Evolutionary conservation across 2,888 invertebrate species (phyloP).

Genomic region (Drosophila kanekoi): DNA sequence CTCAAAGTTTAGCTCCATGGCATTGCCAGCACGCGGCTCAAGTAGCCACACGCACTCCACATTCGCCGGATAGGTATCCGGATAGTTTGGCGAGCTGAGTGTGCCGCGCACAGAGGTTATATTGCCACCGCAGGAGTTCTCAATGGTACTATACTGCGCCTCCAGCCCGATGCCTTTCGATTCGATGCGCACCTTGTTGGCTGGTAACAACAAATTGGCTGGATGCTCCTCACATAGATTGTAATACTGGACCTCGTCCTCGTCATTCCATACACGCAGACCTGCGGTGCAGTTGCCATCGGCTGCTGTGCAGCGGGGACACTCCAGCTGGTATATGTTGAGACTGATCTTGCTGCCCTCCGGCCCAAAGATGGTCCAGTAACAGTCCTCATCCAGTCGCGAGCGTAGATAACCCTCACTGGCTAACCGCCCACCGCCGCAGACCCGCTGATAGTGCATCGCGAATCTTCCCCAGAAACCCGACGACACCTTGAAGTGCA

Average conservation of each 20-base stretch:
- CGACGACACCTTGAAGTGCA: conserved; percentile 88
- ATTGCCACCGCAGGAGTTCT: conserved; percentile 89
- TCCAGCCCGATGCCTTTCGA: conserved; percentile 61
- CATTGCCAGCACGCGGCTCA: conserved; percentile 89
- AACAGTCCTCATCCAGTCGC: conserved; percentile 53
- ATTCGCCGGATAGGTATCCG: conserved; percentile 88
- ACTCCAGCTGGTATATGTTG: conserved; percentile 74
- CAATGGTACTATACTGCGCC: conserved; percentile 86
- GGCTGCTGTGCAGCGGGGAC: conserved; percentile 50
- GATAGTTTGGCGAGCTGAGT: conserved; percentile 90
- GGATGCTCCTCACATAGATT: conserved; percentile 62
- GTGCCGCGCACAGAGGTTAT: conserved; percentile 88
- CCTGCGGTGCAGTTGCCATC: conserved; percentile 58
- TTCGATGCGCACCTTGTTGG: conserved; percentile 51
- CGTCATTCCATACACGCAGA: conserved; percentile 46
- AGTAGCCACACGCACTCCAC: conserved; percentile 92
- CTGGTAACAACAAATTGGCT: conserved; percentile 55
- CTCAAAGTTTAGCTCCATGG: conserved; percentile 88
- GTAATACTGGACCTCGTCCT: conserved; percentile 50
- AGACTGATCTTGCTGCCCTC: conserved; percentile 69
- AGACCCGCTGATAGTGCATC: conserved; percentile 59
- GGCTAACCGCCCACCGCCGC: conserved; percentile 60
- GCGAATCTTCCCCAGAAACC: conserved; percentile 78
- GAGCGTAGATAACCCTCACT: conserved; percentile 70
- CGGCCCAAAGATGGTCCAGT: conserved; percentile 22